Evolutionary conservation across 1,140 invertebrate genomes (phyloP).

Genomic region (Maconellicoccus hirsutus): DNA sequence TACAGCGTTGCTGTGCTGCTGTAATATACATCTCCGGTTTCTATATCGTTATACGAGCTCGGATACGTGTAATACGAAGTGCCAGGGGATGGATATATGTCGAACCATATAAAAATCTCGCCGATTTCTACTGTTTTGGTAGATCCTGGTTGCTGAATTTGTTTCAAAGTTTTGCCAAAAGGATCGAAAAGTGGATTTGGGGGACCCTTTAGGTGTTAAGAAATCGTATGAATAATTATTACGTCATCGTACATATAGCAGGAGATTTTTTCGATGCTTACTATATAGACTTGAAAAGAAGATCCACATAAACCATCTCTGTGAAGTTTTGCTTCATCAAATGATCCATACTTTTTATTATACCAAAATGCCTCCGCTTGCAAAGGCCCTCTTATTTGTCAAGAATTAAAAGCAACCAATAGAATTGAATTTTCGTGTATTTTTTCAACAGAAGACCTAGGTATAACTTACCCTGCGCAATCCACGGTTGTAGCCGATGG

Average conservation of each 20-base stretch:
- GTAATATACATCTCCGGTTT: neutral
- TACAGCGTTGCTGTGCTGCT: neutral
- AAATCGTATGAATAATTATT: neutral
- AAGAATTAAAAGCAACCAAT: no score
- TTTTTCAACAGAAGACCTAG: no score
- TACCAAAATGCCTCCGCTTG: neutral
- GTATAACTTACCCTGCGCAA: neutral
- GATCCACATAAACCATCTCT: neutral
- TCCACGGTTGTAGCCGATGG: neutral
- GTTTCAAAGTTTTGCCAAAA: neutral
- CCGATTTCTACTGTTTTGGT: neutral
- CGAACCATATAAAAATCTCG: neutral
- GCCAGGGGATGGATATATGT: neutral
- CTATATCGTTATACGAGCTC: neutral
- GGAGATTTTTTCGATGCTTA: neutral
- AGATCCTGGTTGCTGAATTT: neutral
- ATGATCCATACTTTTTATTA: neutral
- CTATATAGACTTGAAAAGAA: neutral
- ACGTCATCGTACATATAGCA: neutral
- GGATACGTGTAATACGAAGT: neutral
- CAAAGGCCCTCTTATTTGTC: no score
- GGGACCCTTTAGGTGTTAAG: no score
- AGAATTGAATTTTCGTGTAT: no score
- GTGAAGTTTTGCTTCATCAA: neutral
- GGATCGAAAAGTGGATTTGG: neutral